Evolutionary conservation across 2,888 invertebrate genomes (phyloP).

Genomic region (Hydrotaea diabolus): DNA sequence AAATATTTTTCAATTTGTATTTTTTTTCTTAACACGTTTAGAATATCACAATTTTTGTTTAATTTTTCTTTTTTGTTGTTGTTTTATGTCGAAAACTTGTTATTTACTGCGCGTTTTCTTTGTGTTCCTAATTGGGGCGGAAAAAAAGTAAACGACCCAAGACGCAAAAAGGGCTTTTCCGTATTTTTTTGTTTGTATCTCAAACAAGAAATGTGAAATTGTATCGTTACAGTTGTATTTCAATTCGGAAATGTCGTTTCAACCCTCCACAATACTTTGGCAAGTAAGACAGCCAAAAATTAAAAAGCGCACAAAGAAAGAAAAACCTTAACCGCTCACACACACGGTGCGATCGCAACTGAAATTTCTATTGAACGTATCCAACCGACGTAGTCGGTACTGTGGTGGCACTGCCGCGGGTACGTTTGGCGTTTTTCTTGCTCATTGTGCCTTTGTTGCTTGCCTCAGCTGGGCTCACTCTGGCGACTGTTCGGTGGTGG

Average conservation of each 20-base stretch:
- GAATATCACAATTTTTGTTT: constrained; percentile 11
- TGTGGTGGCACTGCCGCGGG: too few relatives aligned
- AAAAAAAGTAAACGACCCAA: background rate
- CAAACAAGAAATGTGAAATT: background rate
- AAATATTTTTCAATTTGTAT: too few relatives aligned
- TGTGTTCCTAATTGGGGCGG: background rate
- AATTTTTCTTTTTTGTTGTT: background rate
- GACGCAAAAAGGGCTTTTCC: constrained; percentile 39
- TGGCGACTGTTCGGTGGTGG: background rate
- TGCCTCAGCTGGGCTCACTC: background rate
- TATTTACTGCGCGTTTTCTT: constrained; percentile 51
- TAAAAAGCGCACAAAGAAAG: background rate
- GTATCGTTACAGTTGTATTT: background rate
- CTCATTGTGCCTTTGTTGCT: background rate
- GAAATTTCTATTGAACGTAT: constrained; percentile 69
- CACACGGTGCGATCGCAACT: constrained; percentile 77
- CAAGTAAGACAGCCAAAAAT: background rate
- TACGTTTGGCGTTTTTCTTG: constrained; percentile 46
- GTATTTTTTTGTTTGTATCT: constrained; percentile 20
- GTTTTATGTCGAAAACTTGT: background rate
- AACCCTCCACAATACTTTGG: constrained; percentile 33
- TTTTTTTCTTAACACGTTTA: constrained; percentile 8
- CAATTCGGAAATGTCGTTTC: constrained; percentile 20
- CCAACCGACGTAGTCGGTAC: constrained; percentile 39
- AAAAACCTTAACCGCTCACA: constrained; percentile 68